Evolutionary conservation across 2,888 invertebrate genomes (phyloP), one percentile per base, ranked within the genome.

Genomic region (Polydrusus cervinus): DNA sequence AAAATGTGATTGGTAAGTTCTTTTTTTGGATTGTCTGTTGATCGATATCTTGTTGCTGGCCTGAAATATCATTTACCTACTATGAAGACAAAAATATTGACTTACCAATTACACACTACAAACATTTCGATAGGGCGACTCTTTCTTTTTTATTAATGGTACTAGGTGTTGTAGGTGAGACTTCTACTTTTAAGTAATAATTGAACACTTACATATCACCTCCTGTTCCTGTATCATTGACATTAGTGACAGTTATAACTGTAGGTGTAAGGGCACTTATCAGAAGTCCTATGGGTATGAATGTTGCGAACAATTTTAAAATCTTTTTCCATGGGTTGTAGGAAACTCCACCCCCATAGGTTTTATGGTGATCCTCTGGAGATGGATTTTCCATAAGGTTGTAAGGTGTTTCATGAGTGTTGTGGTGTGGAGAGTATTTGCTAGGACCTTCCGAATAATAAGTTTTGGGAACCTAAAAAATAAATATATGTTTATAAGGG

Each of bases 181-280:
- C n/a, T n/a, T n/a, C n/a, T n/a, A n/a, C n/a, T n/a, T n/a, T n/a
- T n/a, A n/a, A n/a, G n/a, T n/a, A n/a, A n/a, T n/a, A n/a, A 25
- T 3, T 3, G 25, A 60, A 34, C 18, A 67, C 43, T 71, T 81
- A 86, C 84, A 85, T 64, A 40, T 43, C 34, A 9, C 34, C 34
- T 8, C 34, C 34, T 25, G 25, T 30, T 10, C 45, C 57, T 14
- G 75, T 86, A 16, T 79, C 82, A 78, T 87, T 87, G 16, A 83
- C 78, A 18, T 85, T 81, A 13, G 84, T 89, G 60, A 94, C 89
- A 77, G 90, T 91, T 79, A 93, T 88, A 81, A 93, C 87, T 80
- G 88, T 92, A 1, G 93, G 93, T 0, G 92, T 92, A 16, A 94
- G 87, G 0, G 93, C 92, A 0, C 93, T 93, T 65, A 94, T 88